Conservation (phyloP, 1,140 invertebrate species). For the Drosophila ananassae region DNA sequence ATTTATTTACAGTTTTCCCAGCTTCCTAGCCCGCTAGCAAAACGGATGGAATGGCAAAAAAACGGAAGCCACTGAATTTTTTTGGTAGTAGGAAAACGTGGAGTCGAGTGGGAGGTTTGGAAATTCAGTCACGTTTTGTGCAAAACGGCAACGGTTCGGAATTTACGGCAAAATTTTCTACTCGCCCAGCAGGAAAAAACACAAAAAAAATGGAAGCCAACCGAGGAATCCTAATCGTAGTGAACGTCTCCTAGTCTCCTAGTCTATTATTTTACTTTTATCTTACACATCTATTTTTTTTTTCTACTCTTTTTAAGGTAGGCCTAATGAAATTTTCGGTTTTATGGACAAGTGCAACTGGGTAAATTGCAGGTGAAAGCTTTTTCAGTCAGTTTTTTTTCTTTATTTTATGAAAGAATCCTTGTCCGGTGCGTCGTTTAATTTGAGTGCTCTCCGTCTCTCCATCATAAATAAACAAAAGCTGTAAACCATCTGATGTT, state of each 20-base stretch:
- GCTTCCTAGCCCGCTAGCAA: slow-evolving; percentile 13
- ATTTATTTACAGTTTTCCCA: slow-evolving; percentile 60
- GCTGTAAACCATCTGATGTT: slow-evolving; percentile 49
- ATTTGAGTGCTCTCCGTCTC: slow-evolving; percentile 35
- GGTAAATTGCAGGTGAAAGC: slow-evolving; percentile 60
- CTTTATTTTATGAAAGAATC: slow-evolving; percentile 7
- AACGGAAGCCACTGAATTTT: slow-evolving; percentile 24
- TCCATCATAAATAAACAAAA: slow-evolving; percentile 55
- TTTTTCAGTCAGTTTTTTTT: slow-evolving; percentile 19
- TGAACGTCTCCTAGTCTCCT: slow-evolving; percentile 35
- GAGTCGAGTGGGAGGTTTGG: not conserved
- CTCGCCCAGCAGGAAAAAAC: slow-evolving; percentile 15
- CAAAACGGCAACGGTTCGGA: slow-evolving; percentile 64
- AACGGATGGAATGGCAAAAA: slow-evolving; percentile 30
- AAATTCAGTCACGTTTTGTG: slow-evolving; percentile 64
- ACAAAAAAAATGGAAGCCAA: slow-evolving; percentile 25
- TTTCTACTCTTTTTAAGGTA: slow-evolving; percentile 6
- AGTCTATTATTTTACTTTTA: slow-evolving; percentile 34
- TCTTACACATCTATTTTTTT: not conserved
- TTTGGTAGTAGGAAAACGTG: not conserved
- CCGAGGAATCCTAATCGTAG: slow-evolving; percentile 27
- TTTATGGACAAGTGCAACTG: slow-evolving; percentile 47
- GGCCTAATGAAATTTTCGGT: slow-evolving; percentile 61
- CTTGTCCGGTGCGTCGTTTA: slow-evolving; percentile 28
- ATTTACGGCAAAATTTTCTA: slow-evolving; percentile 49